Percentiles rank a stretch among this genome's conserved stretches.
phyloP scores from a whole-genome alignment of 1,140 invertebrate genomes.

The Daktulosphaira vitifoliae region DNA sequence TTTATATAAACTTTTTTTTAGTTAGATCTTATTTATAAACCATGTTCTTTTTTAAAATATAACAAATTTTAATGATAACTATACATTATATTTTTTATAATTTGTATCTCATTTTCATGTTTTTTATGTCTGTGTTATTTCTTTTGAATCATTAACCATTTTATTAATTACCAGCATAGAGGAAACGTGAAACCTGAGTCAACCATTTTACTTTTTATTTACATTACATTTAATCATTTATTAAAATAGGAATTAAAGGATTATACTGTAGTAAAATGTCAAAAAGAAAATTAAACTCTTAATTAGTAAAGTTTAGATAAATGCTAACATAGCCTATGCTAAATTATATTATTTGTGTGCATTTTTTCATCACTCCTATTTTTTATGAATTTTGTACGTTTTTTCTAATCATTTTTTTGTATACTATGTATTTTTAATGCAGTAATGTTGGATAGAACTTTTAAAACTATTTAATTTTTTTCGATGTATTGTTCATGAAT shows the following conservation, averaged over 20 bases:
- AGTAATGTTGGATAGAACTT: slow-evolving; percentile 25
- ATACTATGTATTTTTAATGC: slow-evolving; percentile 31
- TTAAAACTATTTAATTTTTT: slow-evolving; percentile 4
- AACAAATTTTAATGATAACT: too few species aligned
- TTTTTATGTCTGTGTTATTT: slow-evolving; percentile 14
- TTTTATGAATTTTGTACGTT: slow-evolving; percentile 34
- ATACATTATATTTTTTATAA: slow-evolving; percentile 1
- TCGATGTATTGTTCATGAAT: slow-evolving; percentile 1
- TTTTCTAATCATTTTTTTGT: slow-evolving; percentile 33
- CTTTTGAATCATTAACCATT: slow-evolving; percentile 9
- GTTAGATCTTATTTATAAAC: too few species aligned
- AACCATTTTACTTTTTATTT: slow-evolving; percentile 30
- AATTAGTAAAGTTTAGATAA: slow-evolving; percentile 29
- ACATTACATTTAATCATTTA: not conserved
- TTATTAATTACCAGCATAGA: not conserved
- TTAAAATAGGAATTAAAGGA: too few species aligned
- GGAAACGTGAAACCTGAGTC: slow-evolving; percentile 23
- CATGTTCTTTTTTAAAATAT: too few species aligned
- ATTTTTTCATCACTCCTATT: slow-evolving; percentile 34
- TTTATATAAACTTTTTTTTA: too few species aligned
- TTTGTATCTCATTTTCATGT: not conserved
- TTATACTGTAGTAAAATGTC: too few species aligned
- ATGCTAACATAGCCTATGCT: slow-evolving; percentile 29
- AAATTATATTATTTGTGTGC: slow-evolving; percentile 34
- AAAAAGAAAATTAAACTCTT: too few species aligned